Evolutionary conservation across 2,113 vertebrate species (phyloP), one percentile per base, ranked within the genome.

Genomic region (Tor tambroides): DNA sequence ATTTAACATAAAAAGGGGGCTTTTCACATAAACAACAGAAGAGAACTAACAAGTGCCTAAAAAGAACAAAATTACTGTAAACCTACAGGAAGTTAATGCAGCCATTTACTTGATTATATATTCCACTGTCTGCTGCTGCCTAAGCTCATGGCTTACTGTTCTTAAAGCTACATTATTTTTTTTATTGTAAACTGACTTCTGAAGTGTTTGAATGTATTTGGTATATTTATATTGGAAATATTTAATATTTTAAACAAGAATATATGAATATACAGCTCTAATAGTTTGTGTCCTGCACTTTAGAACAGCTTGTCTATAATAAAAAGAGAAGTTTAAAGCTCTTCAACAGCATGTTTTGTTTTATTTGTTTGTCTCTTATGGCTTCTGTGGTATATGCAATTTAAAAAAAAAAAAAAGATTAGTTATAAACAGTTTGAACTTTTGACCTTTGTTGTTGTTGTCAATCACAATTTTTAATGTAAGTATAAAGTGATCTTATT

Each of bases 121-220:
- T 41, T 41, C 28, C 7, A 59, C 12, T 38, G 11, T n/a, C 19
- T 80, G 49, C 21, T 59, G 35, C 59, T 63, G 74, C 41, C 74
- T 80, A 43, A 17, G 32, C 56, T 59, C 6, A 61, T 17, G 28
- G 76, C 76, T 79, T 79, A 79, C 76, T 56, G 26, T 56, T 35
- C 17, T 78, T 49, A 15, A 76, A 76, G n/a, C 74, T 76, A 11
- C 26, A 5, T 56, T 79, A 77, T n/a, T n/a, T 79, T 35, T 35
- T 41, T 11, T 63, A 23, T 72, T 38, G 54, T 41, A 7, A 38
- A 43, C 79, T 41, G 56, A n/a, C 4, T 9, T 63, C 56, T 63
- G 35, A 80, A 80, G 28, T 41, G 7, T 63, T 41, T 63, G 23
- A 38, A 63, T 63, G 56, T 65, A n/a, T 63, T 80, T 80, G 1